These are phyloP conservation scores for Papilio glaucus DNA, from an alignment of 1,140 invertebrate species.

Conservation along the genomic window DNA sequence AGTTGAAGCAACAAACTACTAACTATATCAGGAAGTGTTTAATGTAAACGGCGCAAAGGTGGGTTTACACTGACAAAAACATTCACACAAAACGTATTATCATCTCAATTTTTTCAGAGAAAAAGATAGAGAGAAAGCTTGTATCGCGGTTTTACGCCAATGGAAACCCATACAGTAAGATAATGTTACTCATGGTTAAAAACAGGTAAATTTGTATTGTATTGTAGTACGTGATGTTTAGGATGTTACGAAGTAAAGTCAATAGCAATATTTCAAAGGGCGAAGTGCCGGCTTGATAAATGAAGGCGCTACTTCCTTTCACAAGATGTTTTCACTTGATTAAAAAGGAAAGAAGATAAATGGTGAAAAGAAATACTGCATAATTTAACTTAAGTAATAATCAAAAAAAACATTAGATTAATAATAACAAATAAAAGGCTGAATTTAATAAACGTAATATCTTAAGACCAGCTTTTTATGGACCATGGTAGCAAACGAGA, in stretches of 20 bases:
- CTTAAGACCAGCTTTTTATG: no score
- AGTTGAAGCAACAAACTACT: no score
- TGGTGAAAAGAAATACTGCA: background rate
- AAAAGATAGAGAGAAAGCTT: no score
- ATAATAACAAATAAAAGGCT: background rate
- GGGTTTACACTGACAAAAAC: no score
- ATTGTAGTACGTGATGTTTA: background rate
- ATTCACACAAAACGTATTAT: no score
- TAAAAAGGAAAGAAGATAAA: background rate
- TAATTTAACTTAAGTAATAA: background rate
- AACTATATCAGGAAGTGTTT: no score
- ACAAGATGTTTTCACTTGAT: constrained; percentile 10
- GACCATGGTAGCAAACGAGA: no score
- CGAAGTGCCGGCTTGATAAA: background rate
- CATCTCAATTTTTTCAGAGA: no score
- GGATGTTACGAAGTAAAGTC: background rate
- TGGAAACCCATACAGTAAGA: no score
- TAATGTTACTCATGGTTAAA: background rate
- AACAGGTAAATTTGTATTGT: background rate
- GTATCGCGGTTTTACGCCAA: no score
- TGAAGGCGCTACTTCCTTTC: background rate
- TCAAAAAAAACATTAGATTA: background rate
- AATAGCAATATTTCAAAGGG: constrained; percentile 8
- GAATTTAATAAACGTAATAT: background rate
- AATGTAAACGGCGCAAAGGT: no score